Evolutionary conservation across 92 coral and sea anemone genomes (phyloP).

Genomic region (Pocillopora grandis): DNA sequence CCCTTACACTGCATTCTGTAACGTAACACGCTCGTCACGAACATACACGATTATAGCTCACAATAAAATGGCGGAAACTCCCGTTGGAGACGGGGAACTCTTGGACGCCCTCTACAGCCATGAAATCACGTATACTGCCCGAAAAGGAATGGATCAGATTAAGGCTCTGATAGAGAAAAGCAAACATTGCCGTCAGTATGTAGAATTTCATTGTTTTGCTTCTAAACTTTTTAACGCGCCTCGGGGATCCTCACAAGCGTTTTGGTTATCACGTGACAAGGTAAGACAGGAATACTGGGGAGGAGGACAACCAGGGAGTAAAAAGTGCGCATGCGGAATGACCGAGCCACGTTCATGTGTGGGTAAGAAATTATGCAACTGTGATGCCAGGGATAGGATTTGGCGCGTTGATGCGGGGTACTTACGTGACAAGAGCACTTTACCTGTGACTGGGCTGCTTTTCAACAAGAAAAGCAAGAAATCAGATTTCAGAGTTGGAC

Average conservation of each 20-base stretch:
- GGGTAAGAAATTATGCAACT: conserved; percentile 67
- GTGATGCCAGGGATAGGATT: conserved; percentile 64
- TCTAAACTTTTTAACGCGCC: conserved; percentile 54
- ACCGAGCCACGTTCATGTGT: conserved; percentile 39
- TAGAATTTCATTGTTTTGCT: conserved; percentile 73
- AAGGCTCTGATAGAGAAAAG: conserved; percentile 46
- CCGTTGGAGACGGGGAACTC: conserved; percentile 42
- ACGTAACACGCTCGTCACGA: conserved; percentile 49
- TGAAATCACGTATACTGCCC: conserved; percentile 43
- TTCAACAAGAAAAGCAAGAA: conserved; percentile 53
- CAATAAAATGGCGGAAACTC: conserved; percentile 47
- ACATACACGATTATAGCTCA: conserved; percentile 68
- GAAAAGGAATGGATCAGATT: conserved; percentile 42
- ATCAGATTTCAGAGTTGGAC: conserved; percentile 68
- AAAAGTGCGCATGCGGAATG: conserved; percentile 73
- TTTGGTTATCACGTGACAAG: conserved; percentile 65
- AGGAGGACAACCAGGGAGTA: conserved; percentile 64
- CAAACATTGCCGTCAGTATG: conserved; percentile 75
- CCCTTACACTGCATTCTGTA: conserved; percentile 79
- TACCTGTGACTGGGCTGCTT: conserved; percentile 64
- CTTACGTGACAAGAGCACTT: conserved; percentile 46
- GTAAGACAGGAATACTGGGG: conserved; percentile 74
- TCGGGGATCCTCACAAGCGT: conserved; percentile 50
- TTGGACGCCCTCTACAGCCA: conserved; percentile 35
- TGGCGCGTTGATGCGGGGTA: conserved; percentile 83